Evolutionary conservation across 2,113 vertebrate species (phyloP).

Genomic region (Bos indicus): DNA sequence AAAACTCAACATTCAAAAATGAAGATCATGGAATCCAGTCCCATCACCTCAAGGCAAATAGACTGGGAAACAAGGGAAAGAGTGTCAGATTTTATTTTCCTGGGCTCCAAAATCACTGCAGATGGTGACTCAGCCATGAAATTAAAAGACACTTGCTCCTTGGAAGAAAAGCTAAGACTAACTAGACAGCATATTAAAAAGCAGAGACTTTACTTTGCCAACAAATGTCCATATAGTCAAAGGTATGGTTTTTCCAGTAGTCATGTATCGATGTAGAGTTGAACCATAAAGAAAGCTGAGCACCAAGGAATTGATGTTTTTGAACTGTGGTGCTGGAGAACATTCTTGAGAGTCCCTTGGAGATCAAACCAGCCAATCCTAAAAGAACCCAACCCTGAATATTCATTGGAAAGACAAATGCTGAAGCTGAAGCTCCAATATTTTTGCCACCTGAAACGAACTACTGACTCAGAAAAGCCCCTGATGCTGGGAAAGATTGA

Average conservation of each 20-base stretch:
- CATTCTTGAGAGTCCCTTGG: not conserved
- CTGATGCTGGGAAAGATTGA: not conserved
- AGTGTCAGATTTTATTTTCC: not conserved
- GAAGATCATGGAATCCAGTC: not conserved
- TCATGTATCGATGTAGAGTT: not conserved
- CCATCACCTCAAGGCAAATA: not conserved
- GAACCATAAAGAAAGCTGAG: not conserved
- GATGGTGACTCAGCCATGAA: not conserved
- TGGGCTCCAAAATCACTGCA: not conserved
- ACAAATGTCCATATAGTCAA: not conserved
- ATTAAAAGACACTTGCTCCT: not conserved
- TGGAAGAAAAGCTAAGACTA: not conserved
- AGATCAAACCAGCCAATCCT: not conserved
- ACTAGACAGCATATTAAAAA: not conserved
- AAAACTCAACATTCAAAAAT: not conserved
- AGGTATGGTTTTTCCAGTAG: not conserved
- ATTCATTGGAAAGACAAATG: not conserved
- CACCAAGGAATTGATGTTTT: not conserved
- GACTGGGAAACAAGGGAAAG: not conserved
- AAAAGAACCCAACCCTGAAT: not conserved
- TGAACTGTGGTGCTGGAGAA: not conserved
- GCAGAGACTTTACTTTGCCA: not conserved
- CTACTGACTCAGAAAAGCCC: not conserved
- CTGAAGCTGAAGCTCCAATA: not conserved
- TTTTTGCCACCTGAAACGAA: not conserved